These are phyloP conservation scores for Tychaedon coryphoeus DNA, from an alignment of 2,113 vertebrate genomes.

Conservation along the genomic window DNA sequence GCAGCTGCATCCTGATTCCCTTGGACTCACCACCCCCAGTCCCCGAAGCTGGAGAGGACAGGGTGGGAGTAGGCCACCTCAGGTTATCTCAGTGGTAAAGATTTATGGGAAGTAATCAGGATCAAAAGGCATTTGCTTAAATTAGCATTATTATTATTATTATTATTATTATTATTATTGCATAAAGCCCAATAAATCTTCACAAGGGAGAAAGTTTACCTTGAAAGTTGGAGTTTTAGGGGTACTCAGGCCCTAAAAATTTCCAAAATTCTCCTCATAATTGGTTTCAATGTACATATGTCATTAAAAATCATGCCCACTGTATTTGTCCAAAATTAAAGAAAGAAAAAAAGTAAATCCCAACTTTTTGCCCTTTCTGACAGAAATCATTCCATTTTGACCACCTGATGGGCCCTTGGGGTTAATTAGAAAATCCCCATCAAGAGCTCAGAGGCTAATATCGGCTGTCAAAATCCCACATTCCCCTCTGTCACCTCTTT, in stretches of 20 bases:
- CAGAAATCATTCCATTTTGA: constrained; percentile 70
- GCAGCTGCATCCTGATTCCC: neutral
- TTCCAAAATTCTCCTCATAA: neutral
- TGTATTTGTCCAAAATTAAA: neutral
- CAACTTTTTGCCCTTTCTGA: constrained; percentile 76
- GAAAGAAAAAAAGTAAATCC: neutral
- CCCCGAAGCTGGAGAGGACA: neutral
- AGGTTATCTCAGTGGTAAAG: neutral
- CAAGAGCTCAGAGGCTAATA: constrained; percentile 79
- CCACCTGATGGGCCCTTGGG: constrained; percentile 77
- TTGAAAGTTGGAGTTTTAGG: neutral
- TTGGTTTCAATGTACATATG: neutral
- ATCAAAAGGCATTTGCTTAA: neutral
- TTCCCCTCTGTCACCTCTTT: constrained; percentile 77
- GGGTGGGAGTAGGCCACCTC: neutral
- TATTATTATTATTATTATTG: neutral
- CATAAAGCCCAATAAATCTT: neutral
- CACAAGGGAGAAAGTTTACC: neutral
- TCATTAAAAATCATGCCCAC: neutral
- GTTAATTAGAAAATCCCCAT: constrained; percentile 87
- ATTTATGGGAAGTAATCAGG: rapidly evolving
- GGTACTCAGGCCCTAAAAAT: neutral
- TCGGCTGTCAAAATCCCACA: constrained; percentile 84
- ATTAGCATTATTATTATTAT: neutral
- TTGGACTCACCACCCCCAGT: neutral